Conservation (phyloP, 2,888 invertebrate genomes). For the Mythimna vitellina region DNA sequence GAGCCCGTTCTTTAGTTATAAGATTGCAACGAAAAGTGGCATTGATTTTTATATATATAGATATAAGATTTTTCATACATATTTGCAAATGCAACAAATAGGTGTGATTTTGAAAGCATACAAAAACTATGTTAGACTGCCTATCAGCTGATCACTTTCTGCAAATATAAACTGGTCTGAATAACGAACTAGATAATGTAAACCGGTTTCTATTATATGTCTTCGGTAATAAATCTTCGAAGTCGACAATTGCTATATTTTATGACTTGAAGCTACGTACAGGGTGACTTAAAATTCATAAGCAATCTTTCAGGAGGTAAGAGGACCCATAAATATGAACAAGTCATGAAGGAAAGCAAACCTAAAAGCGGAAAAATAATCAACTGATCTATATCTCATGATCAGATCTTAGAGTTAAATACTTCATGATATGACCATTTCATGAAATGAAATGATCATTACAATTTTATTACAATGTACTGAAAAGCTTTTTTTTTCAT, state of each 20-base stretch:
- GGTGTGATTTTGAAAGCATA: conserved; percentile 13
- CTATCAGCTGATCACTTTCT: conserved; percentile 21
- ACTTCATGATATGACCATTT: too few species aligned
- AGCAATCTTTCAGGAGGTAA: background rate
- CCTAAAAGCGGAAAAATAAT: background rate
- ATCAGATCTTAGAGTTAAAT: too few species aligned
- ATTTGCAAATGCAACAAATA: conserved; percentile 25
- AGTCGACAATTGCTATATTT: conserved; percentile 36
- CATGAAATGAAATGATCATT: too few species aligned
- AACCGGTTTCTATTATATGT: conserved; percentile 23
- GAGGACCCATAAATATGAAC: background rate
- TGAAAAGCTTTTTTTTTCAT: background rate
- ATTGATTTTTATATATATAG: too few species aligned
- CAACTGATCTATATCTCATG: too few species aligned
- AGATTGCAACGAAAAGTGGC: too few species aligned
- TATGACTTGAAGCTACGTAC: conserved; percentile 21
- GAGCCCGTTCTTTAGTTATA: too few species aligned
- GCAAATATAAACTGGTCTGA: conserved; percentile 18
- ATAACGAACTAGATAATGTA: conserved; percentile 21
- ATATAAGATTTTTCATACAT: background rate
- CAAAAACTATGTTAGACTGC: background rate
- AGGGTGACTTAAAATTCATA: background rate
- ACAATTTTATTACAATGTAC: too few species aligned
- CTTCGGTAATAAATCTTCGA: conserved; percentile 33
- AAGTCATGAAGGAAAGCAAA: background rate